Evolutionary conservation across 2,888 invertebrate species (phyloP), one percentile per base, ranked within the genome.

Genomic region (Melanostoma mellinum): DNA sequence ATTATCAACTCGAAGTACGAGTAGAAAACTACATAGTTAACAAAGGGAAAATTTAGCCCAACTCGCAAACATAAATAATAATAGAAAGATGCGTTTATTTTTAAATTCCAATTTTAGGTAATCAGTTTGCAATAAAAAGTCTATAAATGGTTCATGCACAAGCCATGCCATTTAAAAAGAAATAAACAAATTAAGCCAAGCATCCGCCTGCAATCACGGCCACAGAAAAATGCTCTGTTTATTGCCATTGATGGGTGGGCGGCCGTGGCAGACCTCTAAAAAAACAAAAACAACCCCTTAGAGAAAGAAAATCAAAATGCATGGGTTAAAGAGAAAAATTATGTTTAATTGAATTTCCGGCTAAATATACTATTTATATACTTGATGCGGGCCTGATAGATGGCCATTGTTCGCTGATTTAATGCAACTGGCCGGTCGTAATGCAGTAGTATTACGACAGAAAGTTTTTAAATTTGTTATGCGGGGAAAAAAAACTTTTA

Each of bases 301-400:
- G 32, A 36, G 36, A 50, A 55, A 55, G 32, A 55, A 53, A 46
- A 69, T 8, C 46, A 55, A 60, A 53, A 48, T 40, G 8, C 52
- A 9, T 40, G 40, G 40, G 10, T 50, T 63, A 38, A 76, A 38
- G 53, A 55, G 60, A 58, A 50, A 68, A 82, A 78, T 73, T 68
- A 77, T 81, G 58, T 69, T 78, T 84, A 84, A 84, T 78, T 78
- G 78, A 78, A 84, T 78, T 79, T 84, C 82, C 82, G 82, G 74
- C 52, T 78, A 74, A 78, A 74, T 20, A 20, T 69, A 69, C 78
- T 69, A 65, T 74, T 68, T 68, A 48, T 73, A 69, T 61, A 67
- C 73, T 79, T 68, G 38, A 77, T 77, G 77, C 72, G 81, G 77
- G 81, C 55, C 72, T 77, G 77, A 82, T 82, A 82, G 72, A 82